Conservation (phyloP, 2,797 vertebrate species). For the Menidia menidia region DNA sequence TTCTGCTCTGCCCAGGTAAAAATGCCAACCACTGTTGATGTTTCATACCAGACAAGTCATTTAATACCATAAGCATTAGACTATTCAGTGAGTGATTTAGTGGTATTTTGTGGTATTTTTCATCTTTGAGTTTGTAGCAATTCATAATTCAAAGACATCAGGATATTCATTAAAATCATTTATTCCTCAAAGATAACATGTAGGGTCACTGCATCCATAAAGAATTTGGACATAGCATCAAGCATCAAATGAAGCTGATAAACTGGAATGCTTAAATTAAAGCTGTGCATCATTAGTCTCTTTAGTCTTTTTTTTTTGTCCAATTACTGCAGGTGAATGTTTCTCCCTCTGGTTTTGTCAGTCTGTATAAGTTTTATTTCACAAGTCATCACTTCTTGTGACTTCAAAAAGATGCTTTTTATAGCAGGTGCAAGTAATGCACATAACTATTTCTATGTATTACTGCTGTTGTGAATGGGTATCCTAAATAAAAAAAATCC, state of each 20-base stretch:
- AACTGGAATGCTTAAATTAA: not conserved
- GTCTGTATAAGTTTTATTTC: not conserved
- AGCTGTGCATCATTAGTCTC: no score
- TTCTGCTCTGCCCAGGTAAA: slow-evolving; percentile 22
- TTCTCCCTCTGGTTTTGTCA: no score
- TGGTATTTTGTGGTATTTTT: not conserved
- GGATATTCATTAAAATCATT: slow-evolving; percentile 33
- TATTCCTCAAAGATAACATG: not conserved
- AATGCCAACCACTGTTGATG: slow-evolving; percentile 30
- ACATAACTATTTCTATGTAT: not conserved
- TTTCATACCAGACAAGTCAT: not conserved
- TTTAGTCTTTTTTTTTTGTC: no score
- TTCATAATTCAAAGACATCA: slow-evolving; percentile 15
- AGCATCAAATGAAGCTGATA: not conserved
- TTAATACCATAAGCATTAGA: slow-evolving; percentile 23
- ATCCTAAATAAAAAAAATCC: not conserved
- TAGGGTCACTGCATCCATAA: not conserved
- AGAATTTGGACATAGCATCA: slow-evolving; percentile 6
- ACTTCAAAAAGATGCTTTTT: not conserved
- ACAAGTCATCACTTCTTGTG: not conserved
- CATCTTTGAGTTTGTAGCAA: not conserved
- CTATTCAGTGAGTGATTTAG: slow-evolving; percentile 15
- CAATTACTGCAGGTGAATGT: no score
- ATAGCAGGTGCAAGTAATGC: no score
- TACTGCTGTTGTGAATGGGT: not conserved